Percentiles rank a stretch among this genome's conserved stretches.
Conservation (phyloP, 2,888 invertebrate species). For the Ephialtes manifestator region DNA sequence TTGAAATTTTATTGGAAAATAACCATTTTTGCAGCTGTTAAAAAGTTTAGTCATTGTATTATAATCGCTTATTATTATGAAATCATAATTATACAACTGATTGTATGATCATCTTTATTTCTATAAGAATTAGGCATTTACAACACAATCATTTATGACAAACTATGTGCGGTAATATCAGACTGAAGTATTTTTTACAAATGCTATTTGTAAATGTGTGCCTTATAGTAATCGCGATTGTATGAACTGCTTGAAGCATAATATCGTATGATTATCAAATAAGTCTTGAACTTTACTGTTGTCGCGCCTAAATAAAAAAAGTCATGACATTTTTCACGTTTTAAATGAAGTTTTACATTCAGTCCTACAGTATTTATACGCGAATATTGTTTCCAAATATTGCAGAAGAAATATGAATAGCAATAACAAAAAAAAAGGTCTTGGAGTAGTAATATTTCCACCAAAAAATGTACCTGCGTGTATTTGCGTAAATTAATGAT, state of each 20-base stretch:
- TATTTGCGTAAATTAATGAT: conserved; percentile 11
- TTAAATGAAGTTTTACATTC: neutral
- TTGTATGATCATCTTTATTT: too few species aligned
- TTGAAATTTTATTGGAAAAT: too few species aligned
- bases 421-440: conserved; percentile 6
- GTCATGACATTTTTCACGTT: neutral
- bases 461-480: conserved; percentile 15
- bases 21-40: too few species aligned
- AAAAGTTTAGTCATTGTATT: too few species aligned
- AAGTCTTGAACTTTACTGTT: neutral
- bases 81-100: too few species aligned
- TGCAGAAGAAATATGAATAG: neutral
- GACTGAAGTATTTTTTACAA: conserved; percentile 31
- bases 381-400: neutral
- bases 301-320: neutral
- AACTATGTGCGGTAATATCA: neutral
- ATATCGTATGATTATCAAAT: neutral
- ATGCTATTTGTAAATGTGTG: conserved; percentile 48
- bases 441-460: conserved; percentile 5
- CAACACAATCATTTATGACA: neutral
- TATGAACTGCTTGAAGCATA: conserved; percentile 3
- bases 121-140: too few species aligned
- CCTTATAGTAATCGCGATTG: conserved; percentile 49
- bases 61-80: too few species aligned
- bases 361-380: conserved; percentile 7